Evolutionary conservation across 2,113 vertebrate species (phyloP).

Genomic region (Pteropus alecto): DNA sequence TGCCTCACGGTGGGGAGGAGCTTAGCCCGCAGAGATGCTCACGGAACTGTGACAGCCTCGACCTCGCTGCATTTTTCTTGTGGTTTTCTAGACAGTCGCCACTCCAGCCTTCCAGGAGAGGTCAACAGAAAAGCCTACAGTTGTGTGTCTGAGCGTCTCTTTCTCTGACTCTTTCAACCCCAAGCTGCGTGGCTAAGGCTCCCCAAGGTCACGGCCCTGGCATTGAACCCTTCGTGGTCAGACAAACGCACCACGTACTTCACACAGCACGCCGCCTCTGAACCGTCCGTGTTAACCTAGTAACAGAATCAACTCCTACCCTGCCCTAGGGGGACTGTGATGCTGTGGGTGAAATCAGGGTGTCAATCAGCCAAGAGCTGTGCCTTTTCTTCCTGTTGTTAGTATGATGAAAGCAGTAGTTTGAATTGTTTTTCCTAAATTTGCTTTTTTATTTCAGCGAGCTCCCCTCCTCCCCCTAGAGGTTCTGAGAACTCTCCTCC

Average conservation of each 20-base stretch:
- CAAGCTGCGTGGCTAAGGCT: too few relatives aligned
- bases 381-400: not conserved
- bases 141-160: not conserved
- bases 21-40: not conserved
- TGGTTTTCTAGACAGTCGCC: not conserved
- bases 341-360: not conserved
- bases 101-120: not conserved
- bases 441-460: not conserved
- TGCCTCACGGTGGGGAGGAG: fast-evolving
- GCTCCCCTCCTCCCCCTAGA: not conserved
- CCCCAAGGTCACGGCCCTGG: too few relatives aligned
- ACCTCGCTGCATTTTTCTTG: not conserved
- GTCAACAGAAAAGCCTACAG: not conserved
- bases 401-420: not conserved
- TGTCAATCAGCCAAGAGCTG: not conserved
- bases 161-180: not conserved
- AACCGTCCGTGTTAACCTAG: not conserved
- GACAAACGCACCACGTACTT: fast-evolving
- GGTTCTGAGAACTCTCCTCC: not conserved
- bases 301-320: not conserved
- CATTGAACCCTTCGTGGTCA: too few relatives aligned
- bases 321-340: not conserved
- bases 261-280: not conserved
- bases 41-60: not conserved
- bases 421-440: not conserved